Conservation (phyloP, 2,888 invertebrate species). For the Dexiosoma caninum region DNA sequence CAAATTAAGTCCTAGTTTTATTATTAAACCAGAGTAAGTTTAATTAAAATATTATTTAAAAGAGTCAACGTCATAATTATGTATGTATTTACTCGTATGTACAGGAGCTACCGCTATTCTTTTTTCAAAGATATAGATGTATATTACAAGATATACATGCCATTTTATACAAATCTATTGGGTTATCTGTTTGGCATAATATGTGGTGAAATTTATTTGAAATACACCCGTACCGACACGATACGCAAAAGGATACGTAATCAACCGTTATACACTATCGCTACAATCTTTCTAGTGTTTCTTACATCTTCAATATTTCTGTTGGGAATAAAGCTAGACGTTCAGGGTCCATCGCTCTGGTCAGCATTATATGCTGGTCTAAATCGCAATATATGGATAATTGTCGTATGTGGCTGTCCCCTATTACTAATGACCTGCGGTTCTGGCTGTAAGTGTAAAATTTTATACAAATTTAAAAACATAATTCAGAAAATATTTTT, state of each 20-base stretch:
- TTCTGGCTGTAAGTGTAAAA: constrained; percentile 72
- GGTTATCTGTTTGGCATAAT: constrained; percentile 73
- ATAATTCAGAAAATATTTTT: neutral
- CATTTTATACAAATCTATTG: constrained; percentile 74
- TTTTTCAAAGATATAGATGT: constrained; percentile 71
- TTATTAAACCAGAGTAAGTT: constrained; percentile 73
- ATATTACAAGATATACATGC: constrained; percentile 70
- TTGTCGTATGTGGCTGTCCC: constrained; percentile 70
- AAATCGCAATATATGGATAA: constrained; percentile 76
- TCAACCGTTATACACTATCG: constrained; percentile 64
- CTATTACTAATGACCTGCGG: constrained; percentile 71
- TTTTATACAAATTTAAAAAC: neutral
- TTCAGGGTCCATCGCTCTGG: constrained; percentile 73
- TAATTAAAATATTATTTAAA: neutral
- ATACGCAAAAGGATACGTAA: constrained; percentile 54
- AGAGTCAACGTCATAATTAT: neutral
- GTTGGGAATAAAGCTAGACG: constrained; percentile 72
- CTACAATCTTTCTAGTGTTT: constrained; percentile 62
- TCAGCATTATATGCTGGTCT: constrained; percentile 77
- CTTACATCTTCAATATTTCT: constrained; percentile 66
- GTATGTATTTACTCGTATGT: neutral
- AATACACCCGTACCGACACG: constrained; percentile 44
- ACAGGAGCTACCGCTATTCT: constrained; percentile 72
- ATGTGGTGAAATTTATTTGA: constrained; percentile 69
- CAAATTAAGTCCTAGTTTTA: constrained; percentile 69